Conservation (phyloP, 2,888 invertebrate species). For the Tipula confusa region DNA sequence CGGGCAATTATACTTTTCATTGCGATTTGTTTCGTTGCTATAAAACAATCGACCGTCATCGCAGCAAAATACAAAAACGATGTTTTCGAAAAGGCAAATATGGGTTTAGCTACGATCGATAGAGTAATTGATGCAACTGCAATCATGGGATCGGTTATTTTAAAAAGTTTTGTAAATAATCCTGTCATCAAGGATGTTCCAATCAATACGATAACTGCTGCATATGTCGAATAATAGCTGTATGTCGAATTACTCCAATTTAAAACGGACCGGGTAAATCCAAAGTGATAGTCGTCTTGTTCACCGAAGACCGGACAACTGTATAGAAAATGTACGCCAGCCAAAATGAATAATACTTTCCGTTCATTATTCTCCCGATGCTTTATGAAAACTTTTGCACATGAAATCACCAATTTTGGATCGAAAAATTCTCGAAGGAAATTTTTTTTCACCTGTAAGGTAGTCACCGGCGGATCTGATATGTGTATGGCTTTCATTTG, state of each 20-base stretch:
- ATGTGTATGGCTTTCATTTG: neutral
- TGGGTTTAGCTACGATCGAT: constrained; percentile 43
- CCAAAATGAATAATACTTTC: constrained; percentile 41
- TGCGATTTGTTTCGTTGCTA: constrained; percentile 45
- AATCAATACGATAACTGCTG: constrained; percentile 42
- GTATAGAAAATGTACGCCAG: constrained; percentile 44
- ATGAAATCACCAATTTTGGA: constrained; percentile 45
- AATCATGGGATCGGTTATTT: constrained; percentile 45
- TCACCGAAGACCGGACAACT: constrained; percentile 45
- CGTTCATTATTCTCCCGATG: constrained; percentile 45
- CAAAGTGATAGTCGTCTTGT: constrained; percentile 46
- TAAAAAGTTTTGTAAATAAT: constrained; percentile 45
- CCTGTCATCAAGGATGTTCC: constrained; percentile 49
- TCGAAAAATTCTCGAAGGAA: constrained; percentile 45
- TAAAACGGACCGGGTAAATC: constrained; percentile 44
- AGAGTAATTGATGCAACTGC: constrained; percentile 45
- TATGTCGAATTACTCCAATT: constrained; percentile 48
- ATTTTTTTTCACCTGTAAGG: constrained; percentile 36
- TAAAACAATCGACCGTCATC: constrained; percentile 46
- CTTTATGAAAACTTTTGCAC: constrained; percentile 43
- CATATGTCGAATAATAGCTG: constrained; percentile 45
- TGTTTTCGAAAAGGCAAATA: constrained; percentile 45
- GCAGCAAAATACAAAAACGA: constrained; percentile 45
- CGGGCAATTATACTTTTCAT: constrained; percentile 48
- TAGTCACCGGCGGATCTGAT: neutral